Conservation (phyloP, 2,113 vertebrate genomes). For the Martes martes region DNA sequence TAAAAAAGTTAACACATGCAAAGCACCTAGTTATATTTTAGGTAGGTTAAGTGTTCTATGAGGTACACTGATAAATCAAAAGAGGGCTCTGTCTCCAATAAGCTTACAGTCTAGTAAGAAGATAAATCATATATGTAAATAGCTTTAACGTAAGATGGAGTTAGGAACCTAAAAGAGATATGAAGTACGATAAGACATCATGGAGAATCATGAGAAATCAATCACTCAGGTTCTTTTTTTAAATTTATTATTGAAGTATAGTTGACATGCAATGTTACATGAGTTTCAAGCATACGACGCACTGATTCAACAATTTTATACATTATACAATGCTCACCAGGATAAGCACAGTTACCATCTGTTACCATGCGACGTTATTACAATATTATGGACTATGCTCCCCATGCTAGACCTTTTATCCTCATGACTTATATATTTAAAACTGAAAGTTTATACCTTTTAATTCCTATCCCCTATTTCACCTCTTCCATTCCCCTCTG, state of each 20-base stretch:
- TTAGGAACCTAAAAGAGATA: background rate
- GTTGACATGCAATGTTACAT: background rate
- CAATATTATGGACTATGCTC: background rate
- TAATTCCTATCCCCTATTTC: background rate
- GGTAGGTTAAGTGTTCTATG: background rate
- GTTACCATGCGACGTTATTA: background rate
- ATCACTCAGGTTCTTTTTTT: background rate
- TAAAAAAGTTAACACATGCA: background rate
- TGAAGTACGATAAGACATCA: background rate
- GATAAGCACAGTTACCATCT: background rate
- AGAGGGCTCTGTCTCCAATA: background rate
- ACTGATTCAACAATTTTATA: background rate
- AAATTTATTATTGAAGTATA: background rate
- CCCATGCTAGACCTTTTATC: background rate
- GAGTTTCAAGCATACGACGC: background rate
- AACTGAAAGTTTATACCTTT: background rate
- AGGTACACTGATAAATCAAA: background rate
- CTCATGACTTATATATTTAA: background rate
- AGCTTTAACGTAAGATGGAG: background rate
- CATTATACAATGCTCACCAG: background rate
- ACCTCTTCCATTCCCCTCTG: background rate
- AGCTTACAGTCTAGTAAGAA: background rate
- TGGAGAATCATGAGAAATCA: background rate
- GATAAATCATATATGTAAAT: background rate
- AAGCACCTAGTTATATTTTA: background rate